Evolutionary conservation across 2,797 vertebrate genomes (phyloP).

Genomic region (Myotis pilosus): DNA sequence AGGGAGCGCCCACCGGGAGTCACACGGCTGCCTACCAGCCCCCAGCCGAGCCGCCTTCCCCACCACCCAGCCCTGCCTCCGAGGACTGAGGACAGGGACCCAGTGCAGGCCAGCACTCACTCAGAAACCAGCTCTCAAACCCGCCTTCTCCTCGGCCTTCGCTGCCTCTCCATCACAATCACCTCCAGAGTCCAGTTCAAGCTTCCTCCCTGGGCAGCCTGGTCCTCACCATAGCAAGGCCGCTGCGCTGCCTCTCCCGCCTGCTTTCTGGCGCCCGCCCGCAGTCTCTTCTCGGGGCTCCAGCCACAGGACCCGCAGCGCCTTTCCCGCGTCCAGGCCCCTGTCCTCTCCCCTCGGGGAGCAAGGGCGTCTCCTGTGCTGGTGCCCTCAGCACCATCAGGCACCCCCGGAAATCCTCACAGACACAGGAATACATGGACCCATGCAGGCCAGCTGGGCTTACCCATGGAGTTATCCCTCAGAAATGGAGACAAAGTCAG

Average conservation of each 20-base stretch:
- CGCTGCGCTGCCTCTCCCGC: no score
- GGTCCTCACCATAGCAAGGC: no score
- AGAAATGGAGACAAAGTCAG: background rate
- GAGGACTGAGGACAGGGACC: background rate
- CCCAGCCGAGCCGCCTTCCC: background rate
- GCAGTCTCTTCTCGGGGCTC: background rate
- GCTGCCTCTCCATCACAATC: background rate
- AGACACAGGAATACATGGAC: background rate
- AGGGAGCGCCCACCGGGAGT: background rate
- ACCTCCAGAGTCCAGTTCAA: background rate
- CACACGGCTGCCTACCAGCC: background rate
- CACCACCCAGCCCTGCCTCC: background rate
- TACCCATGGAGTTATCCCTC: background rate
- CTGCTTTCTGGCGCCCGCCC: background rate
- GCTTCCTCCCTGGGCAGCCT: background rate
- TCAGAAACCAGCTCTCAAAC: background rate
- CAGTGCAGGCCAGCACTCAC: background rate
- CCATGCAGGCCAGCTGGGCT: background rate
- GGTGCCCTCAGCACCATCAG: background rate
- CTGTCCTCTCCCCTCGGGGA: background rate
- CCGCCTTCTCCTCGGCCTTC: background rate
- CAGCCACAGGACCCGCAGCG: background rate
- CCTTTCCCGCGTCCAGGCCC: background rate
- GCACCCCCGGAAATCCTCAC: background rate
- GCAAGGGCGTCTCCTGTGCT: background rate